A percentile compares a stretch with the other conserved stretches of the same genome.
These are phyloP conservation scores for Castor canadensis DNA, from an alignment of 2,113 vertebrate genomes.

Conservation along the genomic window DNA sequence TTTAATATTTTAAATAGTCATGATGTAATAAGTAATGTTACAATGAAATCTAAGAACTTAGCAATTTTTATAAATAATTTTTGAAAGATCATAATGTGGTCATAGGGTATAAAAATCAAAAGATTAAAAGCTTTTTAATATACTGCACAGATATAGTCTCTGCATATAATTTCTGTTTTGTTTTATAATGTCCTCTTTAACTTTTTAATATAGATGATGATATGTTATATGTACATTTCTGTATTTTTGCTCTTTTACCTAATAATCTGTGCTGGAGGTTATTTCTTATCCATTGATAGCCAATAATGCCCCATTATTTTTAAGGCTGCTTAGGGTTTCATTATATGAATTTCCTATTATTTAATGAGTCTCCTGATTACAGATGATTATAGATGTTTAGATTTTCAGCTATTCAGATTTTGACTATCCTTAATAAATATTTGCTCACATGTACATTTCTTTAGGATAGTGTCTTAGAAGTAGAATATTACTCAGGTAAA, in stretches of 20 bases:
- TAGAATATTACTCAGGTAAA: not conserved
- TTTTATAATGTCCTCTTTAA: not conserved
- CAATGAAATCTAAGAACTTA: not conserved
- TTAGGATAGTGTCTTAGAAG: not conserved
- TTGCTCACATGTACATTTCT: not conserved
- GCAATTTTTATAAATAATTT: not conserved
- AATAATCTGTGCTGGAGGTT: not conserved
- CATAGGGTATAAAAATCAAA: not conserved
- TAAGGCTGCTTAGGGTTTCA: not conserved
- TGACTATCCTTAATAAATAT: not conserved
- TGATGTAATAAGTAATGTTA: not conserved
- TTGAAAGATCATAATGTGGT: not conserved
- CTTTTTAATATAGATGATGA: not conserved
- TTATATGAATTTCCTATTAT: not conserved
- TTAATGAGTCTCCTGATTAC: slow-evolving; percentile 6
- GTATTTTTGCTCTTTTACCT: not conserved
- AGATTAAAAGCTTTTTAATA: not conserved
- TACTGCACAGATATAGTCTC: not conserved
- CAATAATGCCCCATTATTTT: not conserved
- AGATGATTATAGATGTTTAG: not conserved
- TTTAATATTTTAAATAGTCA: not conserved
- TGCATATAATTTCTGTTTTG: not conserved
- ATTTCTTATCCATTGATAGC: not conserved
- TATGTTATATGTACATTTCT: not conserved
- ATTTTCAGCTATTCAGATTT: not conserved